phyloP scores from a whole-genome alignment of 1,140 invertebrate species.

The Polypedilum pembai region DNA sequence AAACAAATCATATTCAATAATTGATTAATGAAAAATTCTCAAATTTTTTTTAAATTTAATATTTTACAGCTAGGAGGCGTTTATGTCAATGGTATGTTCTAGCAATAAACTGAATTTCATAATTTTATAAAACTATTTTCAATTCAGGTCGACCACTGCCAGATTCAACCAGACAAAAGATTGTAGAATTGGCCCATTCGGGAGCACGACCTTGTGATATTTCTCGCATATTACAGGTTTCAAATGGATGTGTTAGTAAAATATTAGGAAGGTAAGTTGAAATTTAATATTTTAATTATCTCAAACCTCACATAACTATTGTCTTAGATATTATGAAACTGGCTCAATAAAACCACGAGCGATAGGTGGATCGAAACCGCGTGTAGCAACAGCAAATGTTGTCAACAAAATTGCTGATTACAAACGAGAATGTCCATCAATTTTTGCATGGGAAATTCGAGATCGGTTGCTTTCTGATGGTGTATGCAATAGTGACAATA shows the following conservation, averaged over 20 bases:
- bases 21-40: no score
- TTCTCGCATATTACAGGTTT: slow-evolving; percentile 91
- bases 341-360: slow-evolving; percentile 92
- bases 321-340: slow-evolving; percentile 91
- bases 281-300: slow-evolving; percentile 24
- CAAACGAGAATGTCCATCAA: slow-evolving; percentile 93
- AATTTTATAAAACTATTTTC: background rate
- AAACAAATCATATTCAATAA: no score
- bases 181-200: slow-evolving; percentile 94
- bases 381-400: slow-evolving; percentile 91
- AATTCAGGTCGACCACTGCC: slow-evolving; percentile 78
- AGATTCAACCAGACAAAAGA: slow-evolving; percentile 93
- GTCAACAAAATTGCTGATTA: slow-evolving; percentile 92
- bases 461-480: slow-evolving; percentile 92
- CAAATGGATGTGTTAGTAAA: slow-evolving; percentile 92
- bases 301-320: background rate
- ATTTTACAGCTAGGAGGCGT: slow-evolving; percentile 76
- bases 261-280: slow-evolving; percentile 81
- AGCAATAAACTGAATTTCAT: background rate
- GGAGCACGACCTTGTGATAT: slow-evolving; percentile 97
- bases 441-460: slow-evolving; percentile 97
- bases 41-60: no score
- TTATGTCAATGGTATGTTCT: slow-evolving; percentile 69
- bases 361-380: slow-evolving; percentile 90
- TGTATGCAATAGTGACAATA: slow-evolving; percentile 98